Evolutionary conservation across 2,888 invertebrate genomes (phyloP).

Genomic region (Volucella zonaria): DNA sequence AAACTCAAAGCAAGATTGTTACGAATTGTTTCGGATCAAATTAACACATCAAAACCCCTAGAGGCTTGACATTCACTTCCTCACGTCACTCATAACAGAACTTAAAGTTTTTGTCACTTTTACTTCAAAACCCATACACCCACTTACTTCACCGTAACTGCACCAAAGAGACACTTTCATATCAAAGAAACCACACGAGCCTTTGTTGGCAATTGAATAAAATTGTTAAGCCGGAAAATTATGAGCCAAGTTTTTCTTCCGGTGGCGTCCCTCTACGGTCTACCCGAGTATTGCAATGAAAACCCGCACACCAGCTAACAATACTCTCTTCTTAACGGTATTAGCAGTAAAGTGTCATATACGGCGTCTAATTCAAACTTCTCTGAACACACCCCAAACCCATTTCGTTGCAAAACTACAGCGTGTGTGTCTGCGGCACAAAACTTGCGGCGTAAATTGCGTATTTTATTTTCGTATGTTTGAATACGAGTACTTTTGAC

Average conservation of each 20-base stretch:
- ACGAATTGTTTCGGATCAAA: too few species aligned
- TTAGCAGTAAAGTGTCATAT: constrained; percentile 56
- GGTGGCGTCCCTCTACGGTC: not conserved
- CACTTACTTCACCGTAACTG: not conserved
- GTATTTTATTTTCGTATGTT: constrained; percentile 46
- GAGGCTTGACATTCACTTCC: not conserved
- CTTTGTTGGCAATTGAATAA: constrained; percentile 61
- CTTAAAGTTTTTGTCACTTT: too few species aligned
- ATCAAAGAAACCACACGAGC: constrained; percentile 56
- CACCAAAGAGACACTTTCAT: constrained; percentile 25
- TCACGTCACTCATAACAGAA: not conserved
- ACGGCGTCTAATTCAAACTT: constrained; percentile 45
- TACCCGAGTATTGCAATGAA: constrained; percentile 25
- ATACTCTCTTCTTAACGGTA: constrained; percentile 25
- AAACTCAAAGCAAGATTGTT: too few species aligned
- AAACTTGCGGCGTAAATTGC: constrained; percentile 60
- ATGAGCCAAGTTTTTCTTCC: constrained; percentile 59
- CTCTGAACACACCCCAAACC: constrained; percentile 4
- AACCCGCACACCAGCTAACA: constrained; percentile 2
- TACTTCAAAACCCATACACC: not conserved
- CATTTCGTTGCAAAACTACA: constrained; percentile 33
- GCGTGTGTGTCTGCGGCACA: constrained; percentile 11
- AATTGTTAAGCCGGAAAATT: constrained; percentile 66
- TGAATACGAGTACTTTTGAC: constrained; percentile 36
- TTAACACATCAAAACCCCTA: too few species aligned